Percentiles rank a stretch among this genome's conserved stretches.
phyloP scores from a whole-genome alignment of 2,113 vertebrate genomes.

The Gallinago media region DNA sequence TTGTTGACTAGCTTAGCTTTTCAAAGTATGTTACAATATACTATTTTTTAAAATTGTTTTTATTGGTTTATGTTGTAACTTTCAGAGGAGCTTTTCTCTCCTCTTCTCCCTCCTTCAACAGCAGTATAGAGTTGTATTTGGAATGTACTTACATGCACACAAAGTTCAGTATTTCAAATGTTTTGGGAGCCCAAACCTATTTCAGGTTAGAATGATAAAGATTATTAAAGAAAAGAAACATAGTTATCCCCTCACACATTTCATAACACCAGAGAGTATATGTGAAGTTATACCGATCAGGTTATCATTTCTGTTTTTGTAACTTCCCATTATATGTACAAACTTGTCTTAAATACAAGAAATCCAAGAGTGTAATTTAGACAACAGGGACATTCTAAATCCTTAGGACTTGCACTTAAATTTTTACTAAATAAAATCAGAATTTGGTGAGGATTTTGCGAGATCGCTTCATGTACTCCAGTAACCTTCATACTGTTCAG shows the following conservation, averaged over 20 bases:
- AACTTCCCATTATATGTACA: neutral
- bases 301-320: neutral
- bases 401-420: neutral
- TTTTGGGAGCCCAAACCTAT: neutral
- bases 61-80: neutral
- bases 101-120: neutral
- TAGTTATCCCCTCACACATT: neutral
- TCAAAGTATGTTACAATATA: neutral
- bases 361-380: neutral
- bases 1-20: neutral
- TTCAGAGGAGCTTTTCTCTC: neutral
- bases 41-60: rapidly evolving
- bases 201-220: neutral
- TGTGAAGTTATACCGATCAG: neutral
- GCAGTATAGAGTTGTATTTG: neutral
- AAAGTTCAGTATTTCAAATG: neutral
- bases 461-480: neutral
- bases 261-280: neutral
- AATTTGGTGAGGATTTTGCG: neutral
- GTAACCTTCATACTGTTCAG: neutral
- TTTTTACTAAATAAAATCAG: neutral
- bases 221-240: neutral
- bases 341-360: neutral
- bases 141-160: rapidly evolving
- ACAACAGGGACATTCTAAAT: neutral